Evolutionary conservation across 2,888 invertebrate genomes (phyloP).

Genomic region (Galeruca laticollis): DNA sequence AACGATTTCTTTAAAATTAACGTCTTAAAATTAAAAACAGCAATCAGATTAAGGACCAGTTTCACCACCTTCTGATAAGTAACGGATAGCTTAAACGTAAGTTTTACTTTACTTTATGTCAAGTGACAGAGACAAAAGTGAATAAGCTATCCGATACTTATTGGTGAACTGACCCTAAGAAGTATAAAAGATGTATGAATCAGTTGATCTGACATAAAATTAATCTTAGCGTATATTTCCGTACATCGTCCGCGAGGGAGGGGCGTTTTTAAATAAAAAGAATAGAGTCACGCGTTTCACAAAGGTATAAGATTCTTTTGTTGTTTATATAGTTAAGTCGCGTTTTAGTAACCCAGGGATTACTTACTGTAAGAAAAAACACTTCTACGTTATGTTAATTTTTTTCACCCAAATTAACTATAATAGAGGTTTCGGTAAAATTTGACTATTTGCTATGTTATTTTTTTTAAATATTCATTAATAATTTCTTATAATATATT

Average conservation of each 20-base stretch:
- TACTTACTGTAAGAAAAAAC: slow-evolving; percentile 31
- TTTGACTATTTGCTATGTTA: slow-evolving; percentile 35
- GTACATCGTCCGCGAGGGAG: slow-evolving; percentile 42
- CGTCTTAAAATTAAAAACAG: too few relatives aligned
- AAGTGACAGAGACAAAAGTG: too few relatives aligned
- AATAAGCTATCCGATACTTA: too few relatives aligned
- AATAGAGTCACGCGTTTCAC: slow-evolving; percentile 35
- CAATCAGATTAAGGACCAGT: too few relatives aligned
- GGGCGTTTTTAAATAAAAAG: slow-evolving; percentile 37
- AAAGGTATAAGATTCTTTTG: slow-evolving; percentile 21
- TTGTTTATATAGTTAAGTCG: slow-evolving; percentile 25
- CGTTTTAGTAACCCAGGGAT: slow-evolving; percentile 30
- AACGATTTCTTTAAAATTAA: too few relatives aligned
- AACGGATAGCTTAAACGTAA: too few relatives aligned
- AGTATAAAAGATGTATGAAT: background rate
- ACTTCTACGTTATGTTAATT: too few relatives aligned
- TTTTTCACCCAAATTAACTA: slow-evolving; percentile 30
- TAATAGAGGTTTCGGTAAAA: slow-evolving; percentile 40
- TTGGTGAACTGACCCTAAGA: too few relatives aligned
- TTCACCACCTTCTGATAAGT: too few relatives aligned
- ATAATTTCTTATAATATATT: slow-evolving; percentile 27
- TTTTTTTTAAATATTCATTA: slow-evolving; percentile 36
- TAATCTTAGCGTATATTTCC: slow-evolving; percentile 36
- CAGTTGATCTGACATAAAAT: slow-evolving; percentile 5
- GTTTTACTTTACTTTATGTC: too few relatives aligned